phyloP scores from a whole-genome alignment of 2,113 vertebrate genomes.

The Mesembrinibis cayennensis region DNA sequence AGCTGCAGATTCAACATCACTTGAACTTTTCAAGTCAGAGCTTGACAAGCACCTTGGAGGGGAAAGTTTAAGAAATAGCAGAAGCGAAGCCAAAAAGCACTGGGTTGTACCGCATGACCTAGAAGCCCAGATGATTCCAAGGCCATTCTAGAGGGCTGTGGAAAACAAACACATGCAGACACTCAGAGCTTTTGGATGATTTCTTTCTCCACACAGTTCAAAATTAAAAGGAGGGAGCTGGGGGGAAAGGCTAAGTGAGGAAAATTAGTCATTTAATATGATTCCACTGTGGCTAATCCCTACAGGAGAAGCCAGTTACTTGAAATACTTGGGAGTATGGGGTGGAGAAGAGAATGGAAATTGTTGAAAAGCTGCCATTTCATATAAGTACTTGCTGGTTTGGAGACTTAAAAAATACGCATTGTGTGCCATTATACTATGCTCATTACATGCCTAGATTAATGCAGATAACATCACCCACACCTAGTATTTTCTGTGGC shows the following conservation, averaged over 20 bases:
- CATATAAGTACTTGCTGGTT: not conserved
- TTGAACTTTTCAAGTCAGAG: not conserved
- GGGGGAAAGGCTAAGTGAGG: not conserved
- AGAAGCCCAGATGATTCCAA: not conserved
- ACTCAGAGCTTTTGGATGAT: not conserved
- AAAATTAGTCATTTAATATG: not conserved
- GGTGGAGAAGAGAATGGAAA: constrained; percentile 28
- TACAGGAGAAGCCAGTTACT: not conserved
- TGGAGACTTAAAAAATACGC: not conserved
- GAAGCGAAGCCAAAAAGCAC: not conserved
- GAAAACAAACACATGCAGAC: not conserved
- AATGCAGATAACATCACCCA: constrained; percentile 21
- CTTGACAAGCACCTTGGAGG: not conserved
- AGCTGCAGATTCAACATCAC: not conserved
- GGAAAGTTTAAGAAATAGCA: constrained; percentile 1
- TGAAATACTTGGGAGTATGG: not conserved
- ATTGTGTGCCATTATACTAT: not conserved
- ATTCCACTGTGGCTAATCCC: not conserved
- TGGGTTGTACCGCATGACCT: not conserved
- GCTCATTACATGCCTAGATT: not conserved
- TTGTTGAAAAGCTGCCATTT: constrained; percentile 37
- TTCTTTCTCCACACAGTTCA: not conserved
- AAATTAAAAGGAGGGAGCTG: not conserved
- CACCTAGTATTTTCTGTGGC: constrained; percentile 1
- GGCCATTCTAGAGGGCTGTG: not conserved